Evolutionary conservation across 2,888 invertebrate species (phyloP), one percentile per base, ranked within the genome.

Genomic region (Eilema sororculum): DNA sequence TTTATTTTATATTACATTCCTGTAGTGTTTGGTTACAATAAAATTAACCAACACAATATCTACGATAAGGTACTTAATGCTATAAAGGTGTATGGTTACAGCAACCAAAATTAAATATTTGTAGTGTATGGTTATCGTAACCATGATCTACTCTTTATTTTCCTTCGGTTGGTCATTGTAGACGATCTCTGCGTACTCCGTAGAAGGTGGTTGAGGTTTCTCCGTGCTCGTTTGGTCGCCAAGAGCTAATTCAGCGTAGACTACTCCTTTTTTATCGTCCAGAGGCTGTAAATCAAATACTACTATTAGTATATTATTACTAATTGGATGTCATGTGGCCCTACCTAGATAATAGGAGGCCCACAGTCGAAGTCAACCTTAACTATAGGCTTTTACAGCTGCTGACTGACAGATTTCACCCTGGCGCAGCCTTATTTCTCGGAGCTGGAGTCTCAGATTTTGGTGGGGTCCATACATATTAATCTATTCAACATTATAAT

Each of bases 151-250:
- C 76, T 92, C 93, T 73, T 93, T 93, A 5, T 80, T 85, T 10
- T 94, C 93, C 65, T 92, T 93, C 33, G 90, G 88, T 56, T 96
- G 95, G 75, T 96, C 96, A 0, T 96, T 96, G 91, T 98, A 98
- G 0, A 98, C 96, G 69, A 98, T 98, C 90, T 98, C 98, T 0
- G 98, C 98, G 89, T 98, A 98, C 78, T 96, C 97, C 1, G 97
- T 96, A 63, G 90, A 87, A 84, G 91, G 96, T 1, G 94, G 93
- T 0, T 91, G 90, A 0, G 95, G 94, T 62, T 93, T 93, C 13
- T 93, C 92, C 0, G 86, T 82, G 0, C 86, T 83, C 0, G 87
- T 87, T 66, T 93, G 92, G 8, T 93, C 94, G 0, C 92, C 92
- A 64, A 97, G 90, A 72, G 97, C 97, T 74, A 97, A 91, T 89